phyloP scores from a whole-genome alignment of 2,888 invertebrate species.

The Mythimna loreyi region DNA sequence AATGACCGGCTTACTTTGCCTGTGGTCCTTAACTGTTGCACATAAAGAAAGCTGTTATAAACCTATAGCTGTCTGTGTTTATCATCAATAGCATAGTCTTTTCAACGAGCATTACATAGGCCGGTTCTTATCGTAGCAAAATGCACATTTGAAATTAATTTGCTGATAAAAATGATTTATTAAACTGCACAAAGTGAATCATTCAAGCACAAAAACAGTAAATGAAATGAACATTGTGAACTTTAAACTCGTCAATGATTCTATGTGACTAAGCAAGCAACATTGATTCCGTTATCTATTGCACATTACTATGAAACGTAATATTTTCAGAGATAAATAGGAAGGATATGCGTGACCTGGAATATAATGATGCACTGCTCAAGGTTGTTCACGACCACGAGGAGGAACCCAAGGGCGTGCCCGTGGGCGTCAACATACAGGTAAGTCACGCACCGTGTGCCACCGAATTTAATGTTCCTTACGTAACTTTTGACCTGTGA shows the following conservation, averaged over 20 bases:
- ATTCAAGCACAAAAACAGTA: background rate
- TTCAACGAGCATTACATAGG: background rate
- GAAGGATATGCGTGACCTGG: constrained; percentile 76
- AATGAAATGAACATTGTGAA: constrained; percentile 38
- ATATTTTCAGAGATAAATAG: constrained; percentile 73
- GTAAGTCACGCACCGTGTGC: constrained; percentile 68
- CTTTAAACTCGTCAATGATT: constrained; percentile 33
- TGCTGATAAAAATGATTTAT: constrained; percentile 11
- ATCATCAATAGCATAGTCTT: background rate
- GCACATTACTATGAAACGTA: constrained; percentile 33
- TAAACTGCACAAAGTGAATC: constrained; percentile 10
- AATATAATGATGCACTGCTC: constrained; percentile 83
- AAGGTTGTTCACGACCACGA: constrained; percentile 82
- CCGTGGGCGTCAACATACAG: constrained; percentile 85
- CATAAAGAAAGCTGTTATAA: background rate
- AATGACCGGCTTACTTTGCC: no score
- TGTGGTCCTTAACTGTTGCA: background rate
- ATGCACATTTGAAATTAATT: constrained; percentile 7
- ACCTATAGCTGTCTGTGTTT: background rate
- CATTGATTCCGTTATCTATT: constrained; percentile 37
- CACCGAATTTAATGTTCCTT: constrained; percentile 25
- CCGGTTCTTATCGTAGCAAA: constrained; percentile 2
- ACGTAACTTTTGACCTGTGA: constrained; percentile 10
- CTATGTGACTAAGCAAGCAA: constrained; percentile 32
- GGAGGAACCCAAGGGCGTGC: constrained; percentile 85